These are phyloP conservation scores for Trissoscelio sp. DNA, from an alignment of 2,888 invertebrate genomes.

Conservation along the genomic window DNA sequence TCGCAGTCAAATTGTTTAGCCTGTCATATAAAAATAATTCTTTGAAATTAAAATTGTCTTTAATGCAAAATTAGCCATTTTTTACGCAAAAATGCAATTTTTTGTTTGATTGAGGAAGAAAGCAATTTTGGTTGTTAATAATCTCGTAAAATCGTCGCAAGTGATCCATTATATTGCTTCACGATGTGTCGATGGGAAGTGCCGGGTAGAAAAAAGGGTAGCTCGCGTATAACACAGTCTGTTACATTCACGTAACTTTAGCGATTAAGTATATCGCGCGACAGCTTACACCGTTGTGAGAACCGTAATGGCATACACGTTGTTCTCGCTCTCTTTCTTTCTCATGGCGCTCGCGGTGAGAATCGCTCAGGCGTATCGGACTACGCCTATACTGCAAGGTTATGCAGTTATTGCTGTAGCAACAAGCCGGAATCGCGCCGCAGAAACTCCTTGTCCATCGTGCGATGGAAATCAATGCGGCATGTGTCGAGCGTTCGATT, in stretches of 20 bases:
- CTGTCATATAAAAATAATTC: too few relatives aligned
- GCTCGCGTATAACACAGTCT: conserved; percentile 39
- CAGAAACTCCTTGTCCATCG: conserved; percentile 69
- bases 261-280: conserved; percentile 69
- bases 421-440: conserved; percentile 68
- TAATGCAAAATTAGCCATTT: too few relatives aligned
- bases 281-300: conserved; percentile 67
- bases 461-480: conserved; percentile 72
- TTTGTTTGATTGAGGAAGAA: too few relatives aligned
- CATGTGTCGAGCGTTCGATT: conserved; percentile 63
- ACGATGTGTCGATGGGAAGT: conserved; percentile 47
- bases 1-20: too few relatives aligned
- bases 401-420: conserved; percentile 70
- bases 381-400: conserved; percentile 78
- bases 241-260: conserved; percentile 70
- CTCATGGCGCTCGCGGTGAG: conserved; percentile 49
- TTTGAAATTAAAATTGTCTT: too few relatives aligned
- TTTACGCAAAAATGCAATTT: too few relatives aligned
- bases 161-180: conserved; percentile 21
- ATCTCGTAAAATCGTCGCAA: conserved; percentile 20
- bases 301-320: conserved; percentile 71
- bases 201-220: conserved; percentile 35
- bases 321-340: conserved; percentile 42
- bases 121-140: conserved; percentile 12
- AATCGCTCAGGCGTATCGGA: conserved; percentile 76